Conservation (phyloP, 2,113 vertebrate genomes). For the Aegotheles bennettii region DNA sequence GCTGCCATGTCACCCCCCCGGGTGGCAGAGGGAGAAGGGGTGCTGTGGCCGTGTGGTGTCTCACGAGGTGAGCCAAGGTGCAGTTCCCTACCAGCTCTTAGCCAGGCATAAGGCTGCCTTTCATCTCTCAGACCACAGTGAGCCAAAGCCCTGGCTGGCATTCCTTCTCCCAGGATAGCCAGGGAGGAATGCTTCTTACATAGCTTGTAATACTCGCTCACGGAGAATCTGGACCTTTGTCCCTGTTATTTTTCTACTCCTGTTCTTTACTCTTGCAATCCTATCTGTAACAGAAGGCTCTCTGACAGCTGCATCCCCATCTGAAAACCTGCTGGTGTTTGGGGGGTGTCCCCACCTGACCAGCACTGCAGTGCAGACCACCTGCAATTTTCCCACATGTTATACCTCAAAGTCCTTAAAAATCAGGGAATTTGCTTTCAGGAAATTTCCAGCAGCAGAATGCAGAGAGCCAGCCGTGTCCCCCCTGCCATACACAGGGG, state of each 20-base stretch:
- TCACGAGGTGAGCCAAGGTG: not conserved
- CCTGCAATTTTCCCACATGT: conserved; percentile 46
- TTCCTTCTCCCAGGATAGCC: not conserved
- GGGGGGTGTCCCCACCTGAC: conserved; percentile 40
- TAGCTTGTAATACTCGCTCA: not conserved
- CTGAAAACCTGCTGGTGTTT: conserved; percentile 40
- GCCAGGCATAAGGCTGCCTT: not conserved
- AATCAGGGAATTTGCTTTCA: not conserved
- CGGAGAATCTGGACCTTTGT: not conserved
- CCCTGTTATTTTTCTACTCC: not conserved
- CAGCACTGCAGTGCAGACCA: conserved; percentile 28
- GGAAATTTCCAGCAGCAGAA: conserved; percentile 44
- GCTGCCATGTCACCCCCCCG: not conserved
- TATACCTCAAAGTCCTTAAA: not conserved
- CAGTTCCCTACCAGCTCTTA: not conserved
- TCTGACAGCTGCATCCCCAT: conserved; percentile 41
- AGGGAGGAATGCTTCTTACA: not conserved
- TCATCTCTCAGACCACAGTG: not conserved
- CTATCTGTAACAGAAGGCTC: not conserved
- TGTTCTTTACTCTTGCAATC: not conserved
- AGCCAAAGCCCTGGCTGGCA: not conserved
- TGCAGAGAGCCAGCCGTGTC: not conserved
- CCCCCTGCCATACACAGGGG: not conserved
- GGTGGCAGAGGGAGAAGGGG: not conserved
- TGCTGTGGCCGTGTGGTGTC: not conserved